Evolutionary conservation across 1,140 invertebrate species (phyloP).

Genomic region (Sitobion miscanthi): DNA sequence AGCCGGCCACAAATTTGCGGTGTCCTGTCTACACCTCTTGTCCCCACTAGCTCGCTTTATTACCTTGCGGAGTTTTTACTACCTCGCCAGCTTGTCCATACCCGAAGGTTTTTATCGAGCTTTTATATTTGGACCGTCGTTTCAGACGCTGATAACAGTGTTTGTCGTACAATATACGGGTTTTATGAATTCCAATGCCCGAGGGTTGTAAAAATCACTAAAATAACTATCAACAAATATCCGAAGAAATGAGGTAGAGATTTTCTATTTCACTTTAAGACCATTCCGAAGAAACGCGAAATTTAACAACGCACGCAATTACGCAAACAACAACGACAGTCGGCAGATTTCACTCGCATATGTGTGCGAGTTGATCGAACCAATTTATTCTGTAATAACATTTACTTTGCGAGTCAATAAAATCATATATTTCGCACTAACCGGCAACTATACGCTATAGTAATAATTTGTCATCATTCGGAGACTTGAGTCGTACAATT

Average conservation of each 20-base stretch:
- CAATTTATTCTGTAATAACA: background rate
- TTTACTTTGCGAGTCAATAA: background rate
- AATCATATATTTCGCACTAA: background rate
- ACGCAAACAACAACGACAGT: background rate
- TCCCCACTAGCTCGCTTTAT: background rate
- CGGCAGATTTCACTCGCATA: background rate
- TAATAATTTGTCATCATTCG: background rate
- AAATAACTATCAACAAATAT: background rate
- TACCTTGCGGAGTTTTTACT: conserved; percentile 40
- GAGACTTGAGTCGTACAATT: background rate
- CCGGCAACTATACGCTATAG: background rate
- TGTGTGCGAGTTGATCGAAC: background rate
- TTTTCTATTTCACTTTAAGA: conserved; percentile 20
- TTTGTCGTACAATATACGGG: background rate
- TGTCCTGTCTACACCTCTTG: background rate
- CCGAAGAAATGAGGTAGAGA: conserved; percentile 1
- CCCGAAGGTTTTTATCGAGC: conserved; percentile 29
- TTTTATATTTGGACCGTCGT: conserved; percentile 32
- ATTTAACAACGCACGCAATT: background rate
- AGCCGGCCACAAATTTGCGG: conserved; percentile 39
- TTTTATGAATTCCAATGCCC: background rate
- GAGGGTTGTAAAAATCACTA: conserved; percentile 13
- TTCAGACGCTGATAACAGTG: background rate
- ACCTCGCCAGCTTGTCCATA: background rate
- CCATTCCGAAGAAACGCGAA: background rate